Conservation (phyloP, 2,888 invertebrate genomes). For the Caradrina kadenii region DNA sequence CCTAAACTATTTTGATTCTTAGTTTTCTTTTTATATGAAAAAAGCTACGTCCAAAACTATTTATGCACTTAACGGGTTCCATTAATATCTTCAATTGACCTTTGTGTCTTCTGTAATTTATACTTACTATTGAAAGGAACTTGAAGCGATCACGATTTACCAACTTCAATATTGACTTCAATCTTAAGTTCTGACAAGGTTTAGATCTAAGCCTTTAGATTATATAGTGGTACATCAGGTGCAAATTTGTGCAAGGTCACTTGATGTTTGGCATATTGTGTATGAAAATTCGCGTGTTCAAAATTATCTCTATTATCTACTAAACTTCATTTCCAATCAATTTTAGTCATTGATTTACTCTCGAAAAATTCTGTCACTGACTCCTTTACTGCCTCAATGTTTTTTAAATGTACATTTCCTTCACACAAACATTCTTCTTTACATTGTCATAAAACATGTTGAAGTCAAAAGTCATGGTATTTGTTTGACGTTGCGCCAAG, state of each 20-base stretch:
- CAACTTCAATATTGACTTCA: constrained; percentile 19
- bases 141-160: constrained; percentile 15
- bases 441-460: constrained; percentile 38
- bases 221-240: not conserved
- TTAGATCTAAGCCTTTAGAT: constrained; percentile 13
- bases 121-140: not conserved
- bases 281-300: not conserved
- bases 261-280: not conserved
- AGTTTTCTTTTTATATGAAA: not conserved
- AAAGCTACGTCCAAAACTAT: too few species aligned
- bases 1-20: too few species aligned
- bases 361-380: not conserved
- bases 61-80: not conserved
- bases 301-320: not conserved
- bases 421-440: constrained; percentile 26
- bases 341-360: not conserved
- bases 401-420: constrained; percentile 5
- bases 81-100: not conserved
- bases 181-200: constrained; percentile 9
- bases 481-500: constrained; percentile 53
- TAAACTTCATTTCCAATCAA: not conserved
- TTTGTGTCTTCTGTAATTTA: not conserved
- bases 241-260: not conserved
- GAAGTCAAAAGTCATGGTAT: constrained; percentile 49
- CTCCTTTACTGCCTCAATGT: not conserved